phyloP scores from a whole-genome alignment of 2,888 invertebrate genomes.

The Syrphus vitripennis region DNA sequence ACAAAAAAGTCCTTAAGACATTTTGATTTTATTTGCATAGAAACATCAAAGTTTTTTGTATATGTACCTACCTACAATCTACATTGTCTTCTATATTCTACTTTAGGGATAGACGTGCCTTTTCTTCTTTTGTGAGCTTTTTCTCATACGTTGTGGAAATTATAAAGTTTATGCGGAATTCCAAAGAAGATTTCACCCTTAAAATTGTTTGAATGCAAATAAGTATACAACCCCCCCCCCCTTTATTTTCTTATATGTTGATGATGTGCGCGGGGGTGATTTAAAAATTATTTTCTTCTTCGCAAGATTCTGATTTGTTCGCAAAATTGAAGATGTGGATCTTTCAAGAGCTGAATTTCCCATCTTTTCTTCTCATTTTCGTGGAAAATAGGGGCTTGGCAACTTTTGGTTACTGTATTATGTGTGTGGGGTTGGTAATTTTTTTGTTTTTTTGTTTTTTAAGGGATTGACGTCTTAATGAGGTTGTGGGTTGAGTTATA shows the following conservation, averaged over 20 bases:
- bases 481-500: constrained; percentile 74
- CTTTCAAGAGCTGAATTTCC: not conserved
- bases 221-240: not conserved
- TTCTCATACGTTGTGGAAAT: constrained; percentile 25
- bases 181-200: not conserved
- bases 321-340: not conserved
- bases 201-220: constrained; percentile 6
- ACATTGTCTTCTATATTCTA: not conserved
- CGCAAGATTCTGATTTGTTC: constrained; percentile 56
- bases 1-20: constrained; percentile 67
- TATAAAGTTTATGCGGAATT: constrained; percentile 38
- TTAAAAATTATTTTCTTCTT: constrained; percentile 36
- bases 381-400: constrained; percentile 34
- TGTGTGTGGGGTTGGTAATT: not conserved
- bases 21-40: constrained; percentile 69
- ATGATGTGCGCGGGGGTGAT: constrained; percentile 32
- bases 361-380: not conserved
- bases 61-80: not conserved
- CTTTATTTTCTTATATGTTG: not conserved
- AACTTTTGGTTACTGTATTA: not conserved
- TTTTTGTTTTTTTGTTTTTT: not conserved
- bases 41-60: constrained; percentile 65
- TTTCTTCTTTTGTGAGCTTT: not conserved
- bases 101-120: not conserved
- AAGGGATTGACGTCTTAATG: constrained; percentile 71